Percentiles rank a stretch among this genome's conserved stretches.
phyloP scores from a whole-genome alignment of 1,140 invertebrate species.

The Papilio aristodemus region DNA sequence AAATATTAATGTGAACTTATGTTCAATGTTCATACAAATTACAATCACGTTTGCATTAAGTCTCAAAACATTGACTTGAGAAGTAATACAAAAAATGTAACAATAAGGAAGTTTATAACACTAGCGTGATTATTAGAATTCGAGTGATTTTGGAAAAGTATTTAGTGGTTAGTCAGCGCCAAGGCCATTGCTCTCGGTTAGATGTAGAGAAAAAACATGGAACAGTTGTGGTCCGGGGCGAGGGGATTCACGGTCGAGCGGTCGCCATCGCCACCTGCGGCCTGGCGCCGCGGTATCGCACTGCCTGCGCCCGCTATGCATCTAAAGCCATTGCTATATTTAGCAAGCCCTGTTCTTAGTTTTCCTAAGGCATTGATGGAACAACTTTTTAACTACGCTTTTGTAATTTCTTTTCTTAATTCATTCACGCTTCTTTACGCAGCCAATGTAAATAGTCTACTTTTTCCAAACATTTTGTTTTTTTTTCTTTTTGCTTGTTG shows the following conservation, averaged over 20 bases:
- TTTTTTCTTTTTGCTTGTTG: conserved; percentile 3
- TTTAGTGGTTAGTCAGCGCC: conserved; percentile 38
- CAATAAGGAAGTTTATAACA: conserved; percentile 7
- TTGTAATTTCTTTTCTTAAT: conserved; percentile 3
- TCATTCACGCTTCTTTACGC: conserved; percentile 9
- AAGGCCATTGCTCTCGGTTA: conserved; percentile 65
- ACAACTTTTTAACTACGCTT: conserved; percentile 11
- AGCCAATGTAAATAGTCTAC: conserved; percentile 4
- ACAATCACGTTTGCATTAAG: conserved; percentile 2
- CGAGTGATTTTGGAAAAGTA: conserved; percentile 37
- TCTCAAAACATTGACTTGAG: conserved; percentile 1
- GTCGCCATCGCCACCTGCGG: conserved; percentile 71
- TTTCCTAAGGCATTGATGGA: conserved; percentile 12
- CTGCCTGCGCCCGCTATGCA: conserved; percentile 32
- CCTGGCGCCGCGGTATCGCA: conserved; percentile 42
- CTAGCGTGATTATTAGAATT: conserved; percentile 36
- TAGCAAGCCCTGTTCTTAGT: conserved; percentile 25
- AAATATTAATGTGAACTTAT: conserved; percentile 14
- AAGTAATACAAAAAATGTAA: neutral
- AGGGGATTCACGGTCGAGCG: conserved; percentile 74
- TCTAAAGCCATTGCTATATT: conserved; percentile 34
- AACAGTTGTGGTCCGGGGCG: conserved; percentile 66
- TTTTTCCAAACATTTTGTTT: conserved; percentile 13
- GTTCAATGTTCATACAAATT: neutral
- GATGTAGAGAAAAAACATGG: conserved; percentile 61